Conservation (phyloP, 1,140 invertebrate genomes). For the Phocides pigmalion region DNA sequence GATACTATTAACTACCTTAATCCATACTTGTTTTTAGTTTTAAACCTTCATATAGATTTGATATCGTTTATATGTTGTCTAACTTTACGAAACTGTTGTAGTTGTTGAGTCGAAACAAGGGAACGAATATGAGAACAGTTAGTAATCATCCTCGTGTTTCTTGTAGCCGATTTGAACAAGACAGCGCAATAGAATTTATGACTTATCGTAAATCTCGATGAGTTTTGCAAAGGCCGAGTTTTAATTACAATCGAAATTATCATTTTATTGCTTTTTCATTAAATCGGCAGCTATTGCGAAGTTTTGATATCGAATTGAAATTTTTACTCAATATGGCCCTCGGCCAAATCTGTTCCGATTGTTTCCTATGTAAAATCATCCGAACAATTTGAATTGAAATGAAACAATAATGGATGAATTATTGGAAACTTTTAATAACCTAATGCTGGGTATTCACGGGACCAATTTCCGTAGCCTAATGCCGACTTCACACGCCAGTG, state of each 20-base stretch:
- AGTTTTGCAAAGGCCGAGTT: constrained; percentile 38
- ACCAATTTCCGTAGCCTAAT: too few relatives aligned
- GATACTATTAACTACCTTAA: too few relatives aligned
- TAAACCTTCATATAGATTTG: too few relatives aligned
- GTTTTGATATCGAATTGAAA: constrained; percentile 25
- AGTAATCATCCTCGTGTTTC: background rate
- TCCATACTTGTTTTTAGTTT: too few relatives aligned
- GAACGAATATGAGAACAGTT: background rate
- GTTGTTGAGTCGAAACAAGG: background rate
- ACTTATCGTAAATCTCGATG: constrained; percentile 52
- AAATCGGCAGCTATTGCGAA: constrained; percentile 26
- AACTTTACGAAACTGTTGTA: too few relatives aligned
- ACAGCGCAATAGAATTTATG: constrained; percentile 47
- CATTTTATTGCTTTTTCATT: constrained; percentile 45
- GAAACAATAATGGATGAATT: constrained; percentile 11
- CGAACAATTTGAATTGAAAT: constrained; percentile 26
- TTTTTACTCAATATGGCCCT: constrained; percentile 31
- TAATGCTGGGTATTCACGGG: too few relatives aligned
- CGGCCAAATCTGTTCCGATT: constrained; percentile 25
- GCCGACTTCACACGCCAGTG: too few relatives aligned
- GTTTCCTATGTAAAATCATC: constrained; percentile 16
- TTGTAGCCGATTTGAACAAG: constrained; percentile 38
- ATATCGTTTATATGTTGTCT: too few relatives aligned
- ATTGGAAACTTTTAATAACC: background rate
- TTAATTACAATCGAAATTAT: constrained; percentile 49